Evolutionary conservation across 1,140 invertebrate genomes (phyloP).

Genomic region (Thalassaphorura encarpata): DNA sequence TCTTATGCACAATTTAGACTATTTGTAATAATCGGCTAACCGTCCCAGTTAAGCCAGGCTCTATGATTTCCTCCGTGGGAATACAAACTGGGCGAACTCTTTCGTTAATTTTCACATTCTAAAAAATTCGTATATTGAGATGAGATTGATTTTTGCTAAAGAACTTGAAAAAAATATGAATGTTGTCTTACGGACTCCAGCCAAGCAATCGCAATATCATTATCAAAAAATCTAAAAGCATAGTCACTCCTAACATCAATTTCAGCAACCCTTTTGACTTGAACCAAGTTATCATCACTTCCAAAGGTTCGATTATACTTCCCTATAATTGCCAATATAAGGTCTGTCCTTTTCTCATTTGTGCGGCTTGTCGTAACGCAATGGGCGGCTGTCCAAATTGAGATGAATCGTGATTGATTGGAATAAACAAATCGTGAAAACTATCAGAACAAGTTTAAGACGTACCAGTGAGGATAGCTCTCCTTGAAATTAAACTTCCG

Average conservation of each 20-base stretch:
- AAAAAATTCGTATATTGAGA: background rate
- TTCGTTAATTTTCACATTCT: conserved; percentile 5
- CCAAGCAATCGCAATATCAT: conserved; percentile 2
- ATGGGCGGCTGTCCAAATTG: conserved; percentile 6
- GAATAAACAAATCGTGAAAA: background rate
- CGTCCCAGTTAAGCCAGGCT: conserved; percentile 1
- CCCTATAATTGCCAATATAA: background rate
- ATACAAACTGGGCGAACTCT: background rate
- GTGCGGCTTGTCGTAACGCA: background rate
- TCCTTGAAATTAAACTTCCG: conserved; percentile 5
- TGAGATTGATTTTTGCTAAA: background rate
- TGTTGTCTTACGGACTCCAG: background rate
- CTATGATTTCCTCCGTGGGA: background rate
- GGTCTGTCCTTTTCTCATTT: background rate
- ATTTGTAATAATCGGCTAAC: no score
- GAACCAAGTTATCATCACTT: background rate
- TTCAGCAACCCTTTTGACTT: background rate
- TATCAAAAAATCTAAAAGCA: conserved; percentile 1
- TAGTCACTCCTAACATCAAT: conserved; percentile 5
- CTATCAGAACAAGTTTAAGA: background rate
- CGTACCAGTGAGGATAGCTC: conserved; percentile 11
- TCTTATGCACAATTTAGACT: background rate
- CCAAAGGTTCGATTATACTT: conserved; percentile 5
- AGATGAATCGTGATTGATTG: background rate
- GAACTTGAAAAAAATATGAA: background rate